These are phyloP conservation scores for Lasioglossum oenotherae DNA, from an alignment of 2,888 invertebrate species.

Conservation along the genomic window DNA sequence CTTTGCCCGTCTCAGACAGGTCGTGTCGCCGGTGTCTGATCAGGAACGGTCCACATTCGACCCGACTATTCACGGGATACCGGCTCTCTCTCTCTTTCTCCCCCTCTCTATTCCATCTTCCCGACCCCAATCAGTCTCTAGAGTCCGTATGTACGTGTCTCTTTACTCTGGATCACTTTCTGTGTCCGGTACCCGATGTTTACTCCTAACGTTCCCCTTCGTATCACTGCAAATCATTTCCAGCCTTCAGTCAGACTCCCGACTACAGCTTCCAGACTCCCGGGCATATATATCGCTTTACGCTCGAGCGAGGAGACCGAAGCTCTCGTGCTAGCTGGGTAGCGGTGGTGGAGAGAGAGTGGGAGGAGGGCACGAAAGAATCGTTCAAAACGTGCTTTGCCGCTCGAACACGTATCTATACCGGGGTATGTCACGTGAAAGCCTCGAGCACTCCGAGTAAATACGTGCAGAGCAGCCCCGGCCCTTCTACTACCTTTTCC, in stretches of 20 bases:
- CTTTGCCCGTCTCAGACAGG: background rate
- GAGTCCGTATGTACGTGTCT: background rate
- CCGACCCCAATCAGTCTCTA: slow-evolving; percentile 2
- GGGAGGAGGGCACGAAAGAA: slow-evolving; percentile 26
- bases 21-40: background rate
- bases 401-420: slow-evolving; percentile 45
- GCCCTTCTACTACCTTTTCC: slow-evolving; percentile 8
- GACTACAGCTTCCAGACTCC: too few relatives aligned
- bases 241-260: background rate
- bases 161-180: background rate
- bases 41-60: background rate
- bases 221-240: slow-evolving; percentile 26
- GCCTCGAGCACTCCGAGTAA: slow-evolving; percentile 16
- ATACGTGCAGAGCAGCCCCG: slow-evolving; percentile 1
- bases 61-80: background rate
- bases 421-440: slow-evolving; percentile 10
- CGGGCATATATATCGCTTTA: background rate
- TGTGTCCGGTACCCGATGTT: background rate
- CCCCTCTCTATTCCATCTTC: background rate
- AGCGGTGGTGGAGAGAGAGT: too few relatives aligned
- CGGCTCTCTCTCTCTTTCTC: background rate
- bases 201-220: background rate
- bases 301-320: slow-evolving; percentile 6
- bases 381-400: slow-evolving; percentile 32
- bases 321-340: slow-evolving; percentile 9